A percentile compares a stretch with the other conserved stretches of the same genome.
These are phyloP conservation scores for Caiman crocodilus DNA, from an alignment of 2,797 vertebrate genomes.

Conservation along the genomic window DNA sequence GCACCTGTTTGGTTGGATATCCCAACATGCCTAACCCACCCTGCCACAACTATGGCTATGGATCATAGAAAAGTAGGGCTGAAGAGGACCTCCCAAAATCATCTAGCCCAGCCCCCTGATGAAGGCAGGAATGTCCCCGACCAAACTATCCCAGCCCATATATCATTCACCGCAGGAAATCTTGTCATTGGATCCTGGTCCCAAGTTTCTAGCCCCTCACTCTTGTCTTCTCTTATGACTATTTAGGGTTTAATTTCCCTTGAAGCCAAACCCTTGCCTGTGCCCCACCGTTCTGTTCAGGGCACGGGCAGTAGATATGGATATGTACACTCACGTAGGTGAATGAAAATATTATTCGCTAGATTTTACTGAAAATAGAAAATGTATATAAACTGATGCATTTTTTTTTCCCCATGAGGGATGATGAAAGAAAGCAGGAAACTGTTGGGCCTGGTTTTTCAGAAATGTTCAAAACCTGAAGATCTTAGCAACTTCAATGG, in stretches of 20 bases:
- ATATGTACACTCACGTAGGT: conserved; percentile 33
- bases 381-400: conserved; percentile 15
- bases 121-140: no score
- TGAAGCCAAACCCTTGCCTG: conserved; percentile 58
- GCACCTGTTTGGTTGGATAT: neutral
- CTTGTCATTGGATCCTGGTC: neutral
- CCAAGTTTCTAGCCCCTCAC: conserved; percentile 53
- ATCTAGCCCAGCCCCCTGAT: no score
- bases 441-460: neutral
- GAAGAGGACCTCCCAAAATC: no score
- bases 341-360: conserved; percentile 48
- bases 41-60: no score
- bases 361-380: conserved; percentile 56
- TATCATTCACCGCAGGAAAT: neutral
- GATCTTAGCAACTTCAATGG: neutral
- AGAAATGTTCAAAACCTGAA: neutral
- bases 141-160: neutral
- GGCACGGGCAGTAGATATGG: conserved; percentile 62
- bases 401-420: neutral
- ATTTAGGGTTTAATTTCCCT: conserved; percentile 72
- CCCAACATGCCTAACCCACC: neutral
- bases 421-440: neutral
- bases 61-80: no score
- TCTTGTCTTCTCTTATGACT: conserved; percentile 63
- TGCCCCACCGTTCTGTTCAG: conserved; percentile 37